These are phyloP conservation scores for Microtus pennsylvanicus DNA, from an alignment of 2,113 vertebrate genomes.

Conservation along the genomic window DNA sequence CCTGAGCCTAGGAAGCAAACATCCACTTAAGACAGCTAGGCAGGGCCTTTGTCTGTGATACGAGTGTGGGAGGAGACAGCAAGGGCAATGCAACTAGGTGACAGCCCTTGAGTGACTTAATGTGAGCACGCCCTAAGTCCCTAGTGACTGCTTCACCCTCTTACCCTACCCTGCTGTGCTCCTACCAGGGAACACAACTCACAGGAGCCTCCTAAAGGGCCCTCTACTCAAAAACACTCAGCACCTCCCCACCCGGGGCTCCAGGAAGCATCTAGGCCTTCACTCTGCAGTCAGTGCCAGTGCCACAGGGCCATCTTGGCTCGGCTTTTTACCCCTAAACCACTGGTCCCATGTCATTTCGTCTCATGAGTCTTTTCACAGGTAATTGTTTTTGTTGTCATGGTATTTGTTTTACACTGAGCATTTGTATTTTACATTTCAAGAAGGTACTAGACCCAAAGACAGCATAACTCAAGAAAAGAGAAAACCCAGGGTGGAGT, in stretches of 20 bases:
- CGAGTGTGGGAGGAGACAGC: neutral
- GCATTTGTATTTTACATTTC: neutral
- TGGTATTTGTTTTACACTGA: neutral
- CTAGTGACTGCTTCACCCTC: neutral
- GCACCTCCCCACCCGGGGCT: neutral
- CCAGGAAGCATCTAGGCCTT: neutral
- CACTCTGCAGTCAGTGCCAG: too few relatives aligned
- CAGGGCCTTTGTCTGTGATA: neutral
- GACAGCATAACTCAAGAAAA: neutral
- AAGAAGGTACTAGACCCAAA: neutral
- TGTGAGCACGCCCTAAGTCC: neutral
- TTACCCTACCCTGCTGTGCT: neutral
- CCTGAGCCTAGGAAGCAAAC: neutral
- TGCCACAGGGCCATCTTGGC: too few relatives aligned
- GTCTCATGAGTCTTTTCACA: neutral
- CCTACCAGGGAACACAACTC: neutral
- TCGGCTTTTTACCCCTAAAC: fast-evolving
- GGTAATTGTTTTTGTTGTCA: neutral
- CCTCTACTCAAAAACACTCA: neutral
- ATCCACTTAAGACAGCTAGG: neutral
- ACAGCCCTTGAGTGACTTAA: constrained; percentile 30
- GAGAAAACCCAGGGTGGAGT: neutral
- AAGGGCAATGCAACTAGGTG: constrained; percentile 6
- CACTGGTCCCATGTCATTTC: neutral
- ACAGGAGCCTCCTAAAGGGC: neutral